A percentile compares a stretch with the other conserved stretches of the same genome.
These are phyloP conservation scores for Chloroclystis v-ata DNA, from an alignment of 2,888 invertebrate species.

Conservation along the genomic window DNA sequence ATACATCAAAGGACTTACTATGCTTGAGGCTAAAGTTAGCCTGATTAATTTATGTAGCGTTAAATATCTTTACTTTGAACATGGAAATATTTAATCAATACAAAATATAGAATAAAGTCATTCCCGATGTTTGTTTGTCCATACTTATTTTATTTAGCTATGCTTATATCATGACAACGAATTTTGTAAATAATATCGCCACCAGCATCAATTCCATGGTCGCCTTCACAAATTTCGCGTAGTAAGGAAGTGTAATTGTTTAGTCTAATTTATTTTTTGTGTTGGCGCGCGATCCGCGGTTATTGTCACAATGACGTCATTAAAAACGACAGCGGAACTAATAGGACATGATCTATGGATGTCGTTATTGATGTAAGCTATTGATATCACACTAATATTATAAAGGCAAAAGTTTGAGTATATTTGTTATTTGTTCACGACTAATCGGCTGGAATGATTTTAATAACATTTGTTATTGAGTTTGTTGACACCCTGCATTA, in stretches of 20 bases:
- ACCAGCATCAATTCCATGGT: neutral
- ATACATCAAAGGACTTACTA: neutral
- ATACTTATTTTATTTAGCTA: no score
- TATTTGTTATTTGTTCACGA: no score
- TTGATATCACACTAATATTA: no score
- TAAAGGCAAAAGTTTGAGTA: no score
- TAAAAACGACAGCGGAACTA: conserved; percentile 21
- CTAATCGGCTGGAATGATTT: no score
- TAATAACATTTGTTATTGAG: no score
- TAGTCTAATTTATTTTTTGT: conserved; percentile 21
- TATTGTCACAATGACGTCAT: conserved; percentile 24
- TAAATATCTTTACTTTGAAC: neutral
- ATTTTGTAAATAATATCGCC: neutral
- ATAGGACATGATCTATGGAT: conserved; percentile 16
- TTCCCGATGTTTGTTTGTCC: no score
- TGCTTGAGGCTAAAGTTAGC: neutral
- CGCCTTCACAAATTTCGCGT: neutral
- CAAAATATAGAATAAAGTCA: no score
- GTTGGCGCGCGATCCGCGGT: conserved; percentile 8
- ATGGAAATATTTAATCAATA: neutral
- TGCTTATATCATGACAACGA: no score
- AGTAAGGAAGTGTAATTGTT: conserved; percentile 8
- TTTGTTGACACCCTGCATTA: no score
- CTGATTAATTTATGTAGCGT: neutral
- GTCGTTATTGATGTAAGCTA: conserved; percentile 1